These are phyloP conservation scores for Epinotia nisella DNA, from an alignment of 2,888 invertebrate species.

Conservation along the genomic window DNA sequence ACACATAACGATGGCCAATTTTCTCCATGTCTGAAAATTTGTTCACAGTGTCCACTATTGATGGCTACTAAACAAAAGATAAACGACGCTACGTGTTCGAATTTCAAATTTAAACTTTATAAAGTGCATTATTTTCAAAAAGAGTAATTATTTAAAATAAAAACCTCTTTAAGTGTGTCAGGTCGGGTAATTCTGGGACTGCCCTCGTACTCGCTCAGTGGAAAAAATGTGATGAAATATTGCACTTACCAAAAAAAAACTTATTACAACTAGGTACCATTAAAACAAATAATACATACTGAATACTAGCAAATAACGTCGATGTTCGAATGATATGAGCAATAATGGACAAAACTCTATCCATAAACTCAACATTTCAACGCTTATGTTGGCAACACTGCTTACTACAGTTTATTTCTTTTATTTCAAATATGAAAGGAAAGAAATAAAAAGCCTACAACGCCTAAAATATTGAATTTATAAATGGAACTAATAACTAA, in stretches of 20 bases:
- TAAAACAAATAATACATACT: conserved; percentile 43
- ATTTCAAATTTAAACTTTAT: too few species aligned
- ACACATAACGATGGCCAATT: too few species aligned
- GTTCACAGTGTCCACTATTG: too few species aligned
- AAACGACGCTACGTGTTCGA: too few species aligned
- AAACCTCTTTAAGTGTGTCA: too few species aligned
- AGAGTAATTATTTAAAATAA: too few species aligned
- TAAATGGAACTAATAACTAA: conserved; percentile 14
- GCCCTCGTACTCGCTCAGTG: conserved; percentile 41
- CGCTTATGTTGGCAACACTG: conserved; percentile 21
- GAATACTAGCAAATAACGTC: conserved; percentile 61
- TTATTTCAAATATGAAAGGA: neutral
- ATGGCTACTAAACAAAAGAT: too few species aligned
- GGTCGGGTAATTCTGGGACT: too few species aligned
- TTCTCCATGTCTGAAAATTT: too few species aligned
- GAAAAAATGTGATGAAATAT: conserved; percentile 52
- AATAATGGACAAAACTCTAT: conserved; percentile 52
- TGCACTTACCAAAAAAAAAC: conserved; percentile 51
- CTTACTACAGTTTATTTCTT: neutral
- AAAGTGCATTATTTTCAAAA: too few species aligned
- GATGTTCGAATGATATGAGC: conserved; percentile 77
- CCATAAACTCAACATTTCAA: conserved; percentile 46
- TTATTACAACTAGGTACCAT: conserved; percentile 45
- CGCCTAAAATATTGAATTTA: conserved; percentile 25
- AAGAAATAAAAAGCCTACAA: conserved; percentile 3